Conservation (phyloP, 2,888 invertebrate genomes). For the Parnassius glacialis region DNA sequence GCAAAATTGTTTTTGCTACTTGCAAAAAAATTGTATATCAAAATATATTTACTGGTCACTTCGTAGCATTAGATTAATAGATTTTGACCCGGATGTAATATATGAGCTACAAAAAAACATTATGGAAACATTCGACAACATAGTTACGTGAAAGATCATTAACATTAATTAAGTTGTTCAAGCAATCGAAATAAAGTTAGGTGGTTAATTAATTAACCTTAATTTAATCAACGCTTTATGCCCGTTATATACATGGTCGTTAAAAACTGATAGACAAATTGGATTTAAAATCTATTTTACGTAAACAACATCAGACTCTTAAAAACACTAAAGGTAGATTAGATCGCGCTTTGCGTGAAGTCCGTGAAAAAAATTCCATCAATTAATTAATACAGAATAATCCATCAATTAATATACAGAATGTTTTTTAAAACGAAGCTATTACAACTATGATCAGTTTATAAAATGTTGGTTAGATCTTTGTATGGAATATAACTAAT, state of each 20-base stretch:
- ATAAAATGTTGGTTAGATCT: no score
- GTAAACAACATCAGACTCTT: background rate
- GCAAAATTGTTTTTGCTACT: background rate
- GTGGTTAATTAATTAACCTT: conserved; percentile 18
- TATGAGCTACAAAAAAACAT: conserved; percentile 5
- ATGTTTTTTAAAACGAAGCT: no score
- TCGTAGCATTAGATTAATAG: background rate
- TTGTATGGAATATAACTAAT: no score
- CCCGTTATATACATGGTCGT: conserved; percentile 7
- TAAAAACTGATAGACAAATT: conserved; percentile 10
- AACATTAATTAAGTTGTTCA: conserved; percentile 10
- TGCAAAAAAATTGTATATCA: background rate
- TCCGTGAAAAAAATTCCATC: no score
- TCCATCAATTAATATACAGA: no score
- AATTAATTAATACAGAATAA: no score
- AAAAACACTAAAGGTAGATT: no score
- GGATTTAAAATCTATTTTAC: conserved; percentile 1
- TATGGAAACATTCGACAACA: conserved; percentile 13
- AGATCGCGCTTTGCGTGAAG: no score
- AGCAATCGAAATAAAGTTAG: conserved; percentile 18
- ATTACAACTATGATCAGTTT: no score
- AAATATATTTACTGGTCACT: no score
- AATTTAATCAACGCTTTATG: background rate
- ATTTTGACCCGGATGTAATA: conserved; percentile 12
- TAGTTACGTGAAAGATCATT: conserved; percentile 11